Evolutionary conservation across 2,797 vertebrate species (phyloP).

Genomic region (Mormyrops boulengeri): DNA sequence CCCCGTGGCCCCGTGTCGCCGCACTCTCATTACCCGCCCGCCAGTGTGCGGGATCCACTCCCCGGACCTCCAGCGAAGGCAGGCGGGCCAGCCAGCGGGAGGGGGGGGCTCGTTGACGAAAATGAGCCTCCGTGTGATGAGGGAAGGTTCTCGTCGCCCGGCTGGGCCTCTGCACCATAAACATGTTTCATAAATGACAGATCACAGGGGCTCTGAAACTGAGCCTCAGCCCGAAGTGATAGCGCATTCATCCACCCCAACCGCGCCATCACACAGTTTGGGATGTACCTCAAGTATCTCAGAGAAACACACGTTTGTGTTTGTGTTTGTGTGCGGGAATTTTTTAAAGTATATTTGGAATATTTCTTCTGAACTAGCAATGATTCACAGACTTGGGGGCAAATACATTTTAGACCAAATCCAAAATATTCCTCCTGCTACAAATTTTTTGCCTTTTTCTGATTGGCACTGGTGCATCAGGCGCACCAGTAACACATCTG

Average conservation of each 20-base stretch:
- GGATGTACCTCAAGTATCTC: not conserved
- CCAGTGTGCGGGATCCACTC: not conserved
- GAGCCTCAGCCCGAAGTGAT: not conserved
- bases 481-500: not conserved
- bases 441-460: not conserved
- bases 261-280: not conserved
- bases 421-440: not conserved
- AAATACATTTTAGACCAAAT: not conserved
- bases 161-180: not conserved
- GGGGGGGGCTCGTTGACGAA: too few relatives aligned
- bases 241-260: not conserved
- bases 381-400: not conserved
- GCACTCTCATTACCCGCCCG: not conserved
- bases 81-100: not conserved
- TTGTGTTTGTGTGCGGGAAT: not conserved
- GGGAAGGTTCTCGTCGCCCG: not conserved
- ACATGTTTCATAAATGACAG: not conserved
- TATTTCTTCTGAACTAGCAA: not conserved
- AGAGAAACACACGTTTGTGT: not conserved
- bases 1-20: constrained; percentile 18
- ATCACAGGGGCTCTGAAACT: not conserved
- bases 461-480: not conserved
- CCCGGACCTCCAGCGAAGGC: not conserved
- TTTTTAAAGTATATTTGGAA: not conserved
- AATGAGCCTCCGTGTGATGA: not conserved